Evolutionary conservation across 2,113 vertebrate species (phyloP).

Genomic region (Mesitornis unicolor): DNA sequence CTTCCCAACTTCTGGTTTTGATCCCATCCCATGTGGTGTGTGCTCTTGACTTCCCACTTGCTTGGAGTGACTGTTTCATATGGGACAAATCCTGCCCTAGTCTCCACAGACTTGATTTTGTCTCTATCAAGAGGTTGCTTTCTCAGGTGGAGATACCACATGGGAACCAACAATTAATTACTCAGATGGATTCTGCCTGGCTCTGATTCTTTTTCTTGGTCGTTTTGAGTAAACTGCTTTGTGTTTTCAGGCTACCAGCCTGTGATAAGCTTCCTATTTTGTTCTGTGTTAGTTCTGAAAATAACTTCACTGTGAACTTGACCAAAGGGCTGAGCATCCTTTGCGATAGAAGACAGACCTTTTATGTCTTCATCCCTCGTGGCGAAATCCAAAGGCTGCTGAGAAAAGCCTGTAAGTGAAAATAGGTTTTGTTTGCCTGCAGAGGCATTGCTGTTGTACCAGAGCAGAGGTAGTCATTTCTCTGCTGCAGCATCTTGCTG

Average conservation of each 20-base stretch:
- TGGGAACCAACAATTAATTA: background rate
- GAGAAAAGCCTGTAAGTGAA: background rate
- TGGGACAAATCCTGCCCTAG: background rate
- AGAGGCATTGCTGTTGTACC: background rate
- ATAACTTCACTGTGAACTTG: background rate
- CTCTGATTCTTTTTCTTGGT: background rate
- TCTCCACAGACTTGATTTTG: background rate
- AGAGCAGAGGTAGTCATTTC: background rate
- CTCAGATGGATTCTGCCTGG: background rate
- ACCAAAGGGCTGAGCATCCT: background rate
- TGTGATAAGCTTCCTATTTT: background rate
- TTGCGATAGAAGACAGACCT: background rate
- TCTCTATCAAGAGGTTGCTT: background rate
- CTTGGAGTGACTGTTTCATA: background rate
- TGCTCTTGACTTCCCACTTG: background rate
- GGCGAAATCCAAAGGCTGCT: background rate
- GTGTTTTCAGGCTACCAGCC: background rate
- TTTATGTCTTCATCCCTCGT: background rate
- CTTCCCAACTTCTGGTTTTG: background rate
- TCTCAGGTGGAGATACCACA: background rate
- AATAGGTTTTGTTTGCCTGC: background rate
- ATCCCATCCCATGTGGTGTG: accelerated
- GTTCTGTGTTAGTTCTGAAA: background rate
- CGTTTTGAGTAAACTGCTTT: background rate
- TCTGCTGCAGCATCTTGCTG: background rate